Evolutionary conservation across 2,113 vertebrate genomes (phyloP), one percentile per base, ranked within the genome.

Genomic region (Solea senegalensis): DNA sequence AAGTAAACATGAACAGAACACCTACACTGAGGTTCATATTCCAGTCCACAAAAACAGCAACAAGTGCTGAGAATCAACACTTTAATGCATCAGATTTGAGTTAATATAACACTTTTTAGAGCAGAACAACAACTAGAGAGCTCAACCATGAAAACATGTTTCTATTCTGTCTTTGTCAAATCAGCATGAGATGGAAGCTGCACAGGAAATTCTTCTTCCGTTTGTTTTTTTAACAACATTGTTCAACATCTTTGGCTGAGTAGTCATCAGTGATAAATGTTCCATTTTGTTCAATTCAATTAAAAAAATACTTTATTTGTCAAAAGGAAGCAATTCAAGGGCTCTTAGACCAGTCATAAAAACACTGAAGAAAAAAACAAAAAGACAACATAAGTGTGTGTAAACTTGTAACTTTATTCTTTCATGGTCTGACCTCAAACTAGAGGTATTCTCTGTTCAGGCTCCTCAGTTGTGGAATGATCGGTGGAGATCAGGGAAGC

Each of bases 1-100:
- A 69, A 50, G 55, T 72, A 83, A 86, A 91, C 27, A 60, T 26
- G 64, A 77, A 78, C 53, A 54, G 28, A 74, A 69, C 34, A 46
- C 75, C 16, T 28, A 45, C 45, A 34, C 8, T 0, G 44, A 55
- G 41, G 4, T 16, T 69, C 54, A 39, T 51, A 21, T 63, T 72
- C 61, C 54, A 65, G 81, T 79, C 80, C 67, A 28, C 53, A 68
- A 53, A 71, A 48, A 21, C 64, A n/a, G 41, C 1, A 49, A 55
- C 3, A 16, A 69, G 50, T 3, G 5, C 56, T 16, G 13, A 28
- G 60, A 28, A 54, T 14, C 56, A 68, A 44, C 52, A 43, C 48
- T 50, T 65, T 46, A 2, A 28, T 53, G 26, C 57, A 39, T 8
- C 21, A 34, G 10, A 46, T 71, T n/a, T 50, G 34, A 57, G 11